phyloP scores from a whole-genome alignment of 2,113 vertebrate genomes.

The Ellobius talpinus region DNA sequence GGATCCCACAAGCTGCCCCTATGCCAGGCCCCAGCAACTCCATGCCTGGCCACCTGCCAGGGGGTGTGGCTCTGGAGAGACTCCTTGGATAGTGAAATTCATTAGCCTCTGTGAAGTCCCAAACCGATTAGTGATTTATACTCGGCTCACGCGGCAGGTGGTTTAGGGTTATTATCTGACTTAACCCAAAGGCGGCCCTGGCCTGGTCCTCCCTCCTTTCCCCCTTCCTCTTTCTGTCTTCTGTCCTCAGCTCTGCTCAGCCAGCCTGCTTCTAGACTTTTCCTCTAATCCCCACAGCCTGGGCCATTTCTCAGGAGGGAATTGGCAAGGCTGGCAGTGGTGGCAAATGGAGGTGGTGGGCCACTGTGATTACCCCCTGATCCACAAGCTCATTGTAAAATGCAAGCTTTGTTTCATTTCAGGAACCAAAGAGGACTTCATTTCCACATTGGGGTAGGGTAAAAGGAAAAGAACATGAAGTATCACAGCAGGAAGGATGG shows the following conservation, averaged over 20 bases:
- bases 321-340: background rate
- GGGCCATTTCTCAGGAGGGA: constrained; percentile 36
- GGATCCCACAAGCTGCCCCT: constrained; percentile 9
- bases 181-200: constrained; percentile 70
- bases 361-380: constrained; percentile 48
- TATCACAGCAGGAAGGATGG: constrained; percentile 38
- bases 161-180: constrained; percentile 74
- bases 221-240: background rate
- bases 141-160: constrained; percentile 58
- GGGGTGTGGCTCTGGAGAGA: constrained; percentile 12
- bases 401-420: constrained; percentile 42
- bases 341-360: background rate
- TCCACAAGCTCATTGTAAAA: constrained; percentile 6
- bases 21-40: constrained; percentile 47
- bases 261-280: constrained; percentile 14
- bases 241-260: background rate
- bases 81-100: constrained; percentile 77
- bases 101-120: constrained; percentile 72
- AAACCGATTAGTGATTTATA: constrained; percentile 73
- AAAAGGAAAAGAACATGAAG: constrained; percentile 35
- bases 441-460: constrained; percentile 9
- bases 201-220: constrained; percentile 47
- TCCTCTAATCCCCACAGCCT: constrained; percentile 34
- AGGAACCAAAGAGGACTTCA: constrained; percentile 46
- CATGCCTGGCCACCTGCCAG: constrained; percentile 37